Percentiles rank a stretch among this genome's conserved stretches.
Conservation (phyloP, 2,888 invertebrate species). For the Kuschelorhynchus macadamiae region DNA sequence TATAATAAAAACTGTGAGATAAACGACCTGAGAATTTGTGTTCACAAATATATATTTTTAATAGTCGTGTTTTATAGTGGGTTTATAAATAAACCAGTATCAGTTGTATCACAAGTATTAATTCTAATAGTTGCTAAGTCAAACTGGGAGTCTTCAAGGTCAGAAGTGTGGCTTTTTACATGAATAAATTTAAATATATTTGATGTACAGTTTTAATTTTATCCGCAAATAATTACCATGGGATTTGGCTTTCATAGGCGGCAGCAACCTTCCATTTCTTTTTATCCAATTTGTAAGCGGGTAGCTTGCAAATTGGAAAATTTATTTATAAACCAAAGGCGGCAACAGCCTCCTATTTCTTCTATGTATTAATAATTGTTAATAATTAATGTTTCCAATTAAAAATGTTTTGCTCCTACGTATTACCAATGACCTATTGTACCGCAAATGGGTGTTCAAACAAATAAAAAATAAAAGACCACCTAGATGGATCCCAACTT, state of each 20-base stretch:
- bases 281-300: background rate
- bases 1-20: background rate
- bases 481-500: no score
- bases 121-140: conserved; percentile 43
- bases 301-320: no score
- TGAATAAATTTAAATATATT: conserved; percentile 42
- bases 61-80: conserved; percentile 16
- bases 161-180: conserved; percentile 24
- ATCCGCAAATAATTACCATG: conserved; percentile 9
- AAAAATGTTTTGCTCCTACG: no score
- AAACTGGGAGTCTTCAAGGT: conserved; percentile 39
- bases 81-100: conserved; percentile 40
- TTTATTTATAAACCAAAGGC: no score
- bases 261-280: no score
- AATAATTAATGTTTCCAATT: no score
- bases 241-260: conserved; percentile 2
- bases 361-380: background rate
- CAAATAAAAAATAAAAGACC: no score
- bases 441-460: no score
- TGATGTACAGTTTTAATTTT: conserved; percentile 8
- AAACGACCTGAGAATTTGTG: conserved; percentile 13
- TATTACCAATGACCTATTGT: no score
- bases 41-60: conserved; percentile 4
- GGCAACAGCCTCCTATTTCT: no score
- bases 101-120: conserved; percentile 35